Base-by-base conservation (phyloP, 2,797 vertebrate genomes). In the Fratercula arctica region DNA sequence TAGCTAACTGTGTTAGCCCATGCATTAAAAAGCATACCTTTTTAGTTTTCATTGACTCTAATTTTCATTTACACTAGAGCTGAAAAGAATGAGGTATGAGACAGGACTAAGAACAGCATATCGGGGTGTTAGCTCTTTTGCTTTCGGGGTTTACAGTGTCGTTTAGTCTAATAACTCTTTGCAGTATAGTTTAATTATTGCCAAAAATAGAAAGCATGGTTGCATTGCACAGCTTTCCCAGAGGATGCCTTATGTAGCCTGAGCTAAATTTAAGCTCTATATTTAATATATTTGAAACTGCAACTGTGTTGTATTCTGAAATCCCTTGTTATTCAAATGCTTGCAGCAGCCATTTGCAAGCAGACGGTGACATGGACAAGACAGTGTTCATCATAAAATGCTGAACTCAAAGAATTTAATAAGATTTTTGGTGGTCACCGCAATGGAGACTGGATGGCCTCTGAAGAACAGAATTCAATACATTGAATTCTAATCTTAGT, bases 171-270 rank as follows among this genome's bases (percentile, higher is more conserved):
- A 91, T 90, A 95, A 92, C 51, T 85, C 84, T 80, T 92, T 17
- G 9, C 48, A 87, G 77, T 75, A 69, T 53, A 85, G 84, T 96
- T 95, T 95, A 97, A 96, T 97, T 97, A 95, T 91, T 81, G 77
- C 87, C 84, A 85, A 96, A 97, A 96, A 95, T 89, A 97, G 97
- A 96, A 95, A 81, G 14, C 39, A 33, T 31, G 21, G 66, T 72
- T 86, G 53, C 76, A 91, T 87, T 87, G 75, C 48, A 2, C 45
- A 95, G 75, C 35, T 89, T 91, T 95, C 93, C 91, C 91, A 97
- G 84, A 78, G 93, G 93, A 96, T 76, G 60, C 54, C 48, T 96
- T 96, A 90, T 4, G 6, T 75, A 89, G 61, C 68, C 68, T 70
- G 82, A 94, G 95, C 95, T 85, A 93, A 95, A 90, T 96, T 89